Conservation (phyloP, 2,888 invertebrate genomes). For the Pollenia angustigena region DNA sequence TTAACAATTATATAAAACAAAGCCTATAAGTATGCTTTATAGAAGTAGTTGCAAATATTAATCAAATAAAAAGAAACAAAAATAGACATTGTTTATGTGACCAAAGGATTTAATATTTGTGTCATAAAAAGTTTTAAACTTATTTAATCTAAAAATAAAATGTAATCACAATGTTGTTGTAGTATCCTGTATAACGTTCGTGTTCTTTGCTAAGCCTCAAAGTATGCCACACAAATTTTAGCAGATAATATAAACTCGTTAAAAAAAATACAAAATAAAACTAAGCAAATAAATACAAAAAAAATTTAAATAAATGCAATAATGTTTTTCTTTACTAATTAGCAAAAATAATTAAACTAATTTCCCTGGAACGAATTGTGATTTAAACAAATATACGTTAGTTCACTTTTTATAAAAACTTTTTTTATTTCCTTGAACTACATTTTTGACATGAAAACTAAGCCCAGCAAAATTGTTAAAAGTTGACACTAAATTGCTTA, state of each 20-base stretch:
- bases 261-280: not conserved
- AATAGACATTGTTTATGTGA: constrained; percentile 12
- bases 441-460: too few relatives aligned
- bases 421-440: too few relatives aligned
- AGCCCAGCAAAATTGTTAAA: too few relatives aligned
- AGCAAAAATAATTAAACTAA: too few relatives aligned
- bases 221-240: not conserved
- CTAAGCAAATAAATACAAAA: not conserved
- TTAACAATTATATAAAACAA: constrained; percentile 37
- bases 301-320: not conserved
- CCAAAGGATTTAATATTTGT: constrained; percentile 29
- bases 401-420: too few relatives aligned
- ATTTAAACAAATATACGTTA: too few relatives aligned
- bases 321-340: not conserved
- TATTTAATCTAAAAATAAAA: constrained; percentile 5
- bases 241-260: not conserved
- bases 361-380: too few relatives aligned
- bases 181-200: not conserved
- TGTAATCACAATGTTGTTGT: constrained; percentile 7
- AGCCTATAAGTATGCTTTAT: constrained; percentile 25
- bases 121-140: constrained; percentile 28
- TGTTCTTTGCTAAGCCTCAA: not conserved
- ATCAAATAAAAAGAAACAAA: not conserved
- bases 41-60: not conserved
- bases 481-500: too few relatives aligned